Percentiles rank a stretch among this genome's conserved stretches.
Evolutionary conservation across 2,888 invertebrate species (phyloP).

Genomic region (Orthosia gothica): DNA sequence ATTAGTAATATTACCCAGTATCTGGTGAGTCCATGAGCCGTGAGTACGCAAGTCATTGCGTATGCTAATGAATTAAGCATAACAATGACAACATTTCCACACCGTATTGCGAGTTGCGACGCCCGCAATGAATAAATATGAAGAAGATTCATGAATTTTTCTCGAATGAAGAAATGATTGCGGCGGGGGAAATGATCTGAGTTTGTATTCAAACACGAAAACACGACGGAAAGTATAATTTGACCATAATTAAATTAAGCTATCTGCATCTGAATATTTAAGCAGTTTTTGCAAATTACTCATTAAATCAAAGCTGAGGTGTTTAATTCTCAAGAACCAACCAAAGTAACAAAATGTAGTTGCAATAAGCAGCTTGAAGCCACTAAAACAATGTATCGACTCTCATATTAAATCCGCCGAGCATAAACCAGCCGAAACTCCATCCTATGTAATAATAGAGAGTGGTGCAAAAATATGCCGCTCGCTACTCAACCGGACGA

Average conservation of each 20-base stretch:
- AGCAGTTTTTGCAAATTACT: background rate
- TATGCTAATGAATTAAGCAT: conserved; percentile 65
- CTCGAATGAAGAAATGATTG: conserved; percentile 68
- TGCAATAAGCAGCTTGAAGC: background rate
- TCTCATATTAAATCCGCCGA: conserved; percentile 23
- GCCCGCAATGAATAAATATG: conserved; percentile 75
- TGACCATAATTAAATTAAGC: conserved; percentile 44
- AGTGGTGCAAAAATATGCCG: conserved; percentile 61
- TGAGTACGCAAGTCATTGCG: conserved; percentile 27
- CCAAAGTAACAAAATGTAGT: conserved; percentile 3
- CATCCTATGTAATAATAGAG: conserved; percentile 50
- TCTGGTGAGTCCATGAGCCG: conserved; percentile 5
- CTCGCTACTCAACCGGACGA: conserved; percentile 53
- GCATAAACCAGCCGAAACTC: conserved; percentile 22
- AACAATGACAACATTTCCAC: conserved; percentile 72
- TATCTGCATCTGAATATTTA: conserved; percentile 22
- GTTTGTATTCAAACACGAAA: conserved; percentile 51
- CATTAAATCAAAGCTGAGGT: background rate
- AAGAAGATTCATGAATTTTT: conserved; percentile 73
- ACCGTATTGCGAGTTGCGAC: conserved; percentile 69
- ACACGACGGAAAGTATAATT: conserved; percentile 33
- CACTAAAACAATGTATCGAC: conserved; percentile 19
- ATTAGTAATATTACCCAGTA: conserved; percentile 11
- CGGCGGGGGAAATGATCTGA: conserved; percentile 60
- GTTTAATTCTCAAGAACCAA: background rate